Evolutionary conservation across 2,888 invertebrate genomes (phyloP).

Genomic region (Apamea anceps): DNA sequence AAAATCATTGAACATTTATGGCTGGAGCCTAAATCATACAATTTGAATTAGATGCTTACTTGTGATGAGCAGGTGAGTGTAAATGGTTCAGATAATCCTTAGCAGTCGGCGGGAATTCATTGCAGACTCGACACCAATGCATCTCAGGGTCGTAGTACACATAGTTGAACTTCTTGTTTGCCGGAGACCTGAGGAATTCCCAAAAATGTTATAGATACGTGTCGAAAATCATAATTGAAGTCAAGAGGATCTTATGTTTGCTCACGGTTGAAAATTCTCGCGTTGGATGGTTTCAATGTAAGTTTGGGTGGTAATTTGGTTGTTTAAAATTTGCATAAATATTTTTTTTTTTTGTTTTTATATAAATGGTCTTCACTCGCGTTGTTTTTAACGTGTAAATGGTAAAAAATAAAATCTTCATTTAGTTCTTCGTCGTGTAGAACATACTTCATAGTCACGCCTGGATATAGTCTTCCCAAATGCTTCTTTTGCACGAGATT

Average conservation of each 20-base stretch:
- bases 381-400: neutral
- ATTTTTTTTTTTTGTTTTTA: neutral
- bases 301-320: neutral
- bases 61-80: conserved; percentile 94
- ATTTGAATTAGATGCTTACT: conserved; percentile 77
- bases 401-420: neutral
- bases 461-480: neutral
- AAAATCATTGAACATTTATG: neutral
- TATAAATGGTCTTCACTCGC: neutral
- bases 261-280: conserved; percentile 39
- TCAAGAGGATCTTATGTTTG: conserved; percentile 27
- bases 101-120: conserved; percentile 96
- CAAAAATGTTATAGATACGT: neutral
- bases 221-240: neutral
- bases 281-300: conserved; percentile 1
- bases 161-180: conserved; percentile 92
- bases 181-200: conserved; percentile 78
- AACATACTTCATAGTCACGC: neutral
- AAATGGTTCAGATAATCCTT: conserved; percentile 96
- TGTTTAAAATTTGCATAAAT: neutral
- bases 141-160: conserved; percentile 97
- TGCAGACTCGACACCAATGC: conserved; percentile 97
- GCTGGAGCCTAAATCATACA: neutral
- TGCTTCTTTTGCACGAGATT: neutral
- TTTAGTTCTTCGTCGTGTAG: neutral